Conservation (phyloP, 2,797 vertebrate species). For the Cyclopterus lumpus region DNA sequence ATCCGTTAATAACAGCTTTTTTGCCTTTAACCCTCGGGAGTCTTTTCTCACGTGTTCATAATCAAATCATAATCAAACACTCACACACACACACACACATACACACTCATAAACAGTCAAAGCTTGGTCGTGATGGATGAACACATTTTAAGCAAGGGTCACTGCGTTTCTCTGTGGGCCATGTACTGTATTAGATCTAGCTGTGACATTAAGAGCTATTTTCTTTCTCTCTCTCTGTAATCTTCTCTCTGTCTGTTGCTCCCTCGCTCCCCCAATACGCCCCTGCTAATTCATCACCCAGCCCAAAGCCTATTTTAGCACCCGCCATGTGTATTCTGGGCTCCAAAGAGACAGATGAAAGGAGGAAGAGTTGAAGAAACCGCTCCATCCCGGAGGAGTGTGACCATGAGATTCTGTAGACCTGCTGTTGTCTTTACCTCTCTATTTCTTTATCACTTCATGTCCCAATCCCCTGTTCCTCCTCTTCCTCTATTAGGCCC, state of each 20-base stretch:
- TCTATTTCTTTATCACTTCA: neutral
- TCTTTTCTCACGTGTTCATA: constrained; percentile 33
- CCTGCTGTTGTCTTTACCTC: constrained; percentile 15
- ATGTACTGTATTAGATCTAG: constrained; percentile 50
- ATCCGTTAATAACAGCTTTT: constrained; percentile 29
- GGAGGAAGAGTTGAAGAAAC: constrained; percentile 32
- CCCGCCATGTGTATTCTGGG: constrained; percentile 66
- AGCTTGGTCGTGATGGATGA: constrained; percentile 53
- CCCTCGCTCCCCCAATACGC: constrained; percentile 56
- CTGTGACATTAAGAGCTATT: constrained; percentile 69
- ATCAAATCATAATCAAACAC: constrained; percentile 44
- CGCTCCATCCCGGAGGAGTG: constrained; percentile 44
- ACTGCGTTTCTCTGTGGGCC: constrained; percentile 54
- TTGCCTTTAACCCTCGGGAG: constrained; percentile 5
- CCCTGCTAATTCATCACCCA: constrained; percentile 67
- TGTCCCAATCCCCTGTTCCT: neutral
- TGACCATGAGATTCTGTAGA: constrained; percentile 15
- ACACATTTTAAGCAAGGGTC: constrained; percentile 44
- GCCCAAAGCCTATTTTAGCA: constrained; percentile 67
- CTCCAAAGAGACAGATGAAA: constrained; percentile 57
- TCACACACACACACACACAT: neutral
- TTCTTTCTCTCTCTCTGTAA: constrained; percentile 29
- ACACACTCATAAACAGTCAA: constrained; percentile 24
- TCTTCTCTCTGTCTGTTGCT: constrained; percentile 21
- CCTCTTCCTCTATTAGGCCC: constrained; percentile 7